These are phyloP conservation scores for Papilio machaon DNA, from an alignment of 1,140 invertebrate genomes.

Conservation along the genomic window DNA sequence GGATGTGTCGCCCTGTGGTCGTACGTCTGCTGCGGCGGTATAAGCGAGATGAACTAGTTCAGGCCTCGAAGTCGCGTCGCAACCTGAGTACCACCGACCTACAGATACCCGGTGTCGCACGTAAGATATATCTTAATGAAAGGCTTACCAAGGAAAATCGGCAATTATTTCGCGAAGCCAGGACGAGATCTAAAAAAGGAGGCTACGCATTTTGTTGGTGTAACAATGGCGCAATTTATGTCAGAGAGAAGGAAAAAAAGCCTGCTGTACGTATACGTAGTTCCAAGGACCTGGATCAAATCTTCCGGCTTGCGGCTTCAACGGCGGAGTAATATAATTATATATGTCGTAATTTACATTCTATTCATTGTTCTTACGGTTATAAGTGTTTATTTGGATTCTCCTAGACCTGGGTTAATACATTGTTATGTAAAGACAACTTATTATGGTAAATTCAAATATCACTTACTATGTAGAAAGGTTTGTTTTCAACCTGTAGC, in stretches of 20 bases:
- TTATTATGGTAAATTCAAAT: too few relatives aligned
- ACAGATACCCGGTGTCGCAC: not conserved
- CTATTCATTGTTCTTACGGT: not conserved
- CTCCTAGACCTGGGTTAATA: too few relatives aligned
- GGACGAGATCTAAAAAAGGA: constrained; percentile 31
- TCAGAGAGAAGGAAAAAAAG: constrained; percentile 43
- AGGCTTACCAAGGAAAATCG: constrained; percentile 44
- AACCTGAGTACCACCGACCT: constrained; percentile 18
- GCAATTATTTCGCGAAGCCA: constrained; percentile 43
- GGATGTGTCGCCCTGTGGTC: too few relatives aligned
- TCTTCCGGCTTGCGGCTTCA: not conserved
- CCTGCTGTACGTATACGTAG: constrained; percentile 30
- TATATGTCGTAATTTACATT: not conserved
- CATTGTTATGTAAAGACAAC: too few relatives aligned
- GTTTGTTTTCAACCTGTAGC: too few relatives aligned
- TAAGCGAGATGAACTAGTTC: not conserved
- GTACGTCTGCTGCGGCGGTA: too few relatives aligned
- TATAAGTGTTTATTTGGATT: not conserved
- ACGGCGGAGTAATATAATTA: not conserved
- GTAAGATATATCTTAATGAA: constrained; percentile 42
- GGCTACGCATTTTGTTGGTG: constrained; percentile 44
- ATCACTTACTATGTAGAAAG: too few relatives aligned
- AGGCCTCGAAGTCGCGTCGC: not conserved
- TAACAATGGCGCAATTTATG: constrained; percentile 37
- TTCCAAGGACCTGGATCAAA: constrained; percentile 33